Evolutionary conservation across 2,113 vertebrate genomes (phyloP), one percentile per base, ranked within the genome.

Genomic region (Nicator chloris): DNA sequence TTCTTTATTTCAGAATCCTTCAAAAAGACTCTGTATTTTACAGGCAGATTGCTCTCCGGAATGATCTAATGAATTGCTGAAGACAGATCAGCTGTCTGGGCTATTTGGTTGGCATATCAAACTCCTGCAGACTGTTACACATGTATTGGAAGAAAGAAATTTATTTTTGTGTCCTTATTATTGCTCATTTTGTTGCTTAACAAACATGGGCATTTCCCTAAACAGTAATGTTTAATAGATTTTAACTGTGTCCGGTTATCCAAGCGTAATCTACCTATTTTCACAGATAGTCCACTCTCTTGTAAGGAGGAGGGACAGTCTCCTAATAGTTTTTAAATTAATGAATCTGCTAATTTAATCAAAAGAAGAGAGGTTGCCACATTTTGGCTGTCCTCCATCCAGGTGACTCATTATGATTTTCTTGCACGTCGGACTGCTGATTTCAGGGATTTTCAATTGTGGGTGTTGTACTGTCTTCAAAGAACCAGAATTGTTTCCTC

Each of bases 181-280:
- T 45, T 47, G 17, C 51, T 70, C 9, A 13, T 26, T 86, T 84
- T 76, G 9, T 57, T 70, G 30, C 49, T 82, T 60, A 88, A 82
- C 24, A 66, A 57, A 26, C 15, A 40, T 20, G 71, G 70, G 51
- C 0, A 0, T 82, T 92, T 63, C 44, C 39, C 51, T 75, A 28
- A 61, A 42, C 6, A 50, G 15, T 80, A 72, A 21, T 26, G 37
- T 82, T 92, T 54, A 47, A 44, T 15, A 47, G 33, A 42, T 54
- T 75, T 79, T 65, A 65, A 73, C 40, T 31, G 13, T 50, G 26
- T 68, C 21, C 14, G 30, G 4, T 75, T 40, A 50, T 61, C 20
- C 15, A 61, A 53, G 40, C 0, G 0, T 13, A 39, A 28, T 42
- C 28, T 50, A 2, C 3, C 1, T 57, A 37, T 26, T 73, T 81